Base-by-base conservation (phyloP, 23 tunicate species). In the Phallusia fumigata region DNA sequence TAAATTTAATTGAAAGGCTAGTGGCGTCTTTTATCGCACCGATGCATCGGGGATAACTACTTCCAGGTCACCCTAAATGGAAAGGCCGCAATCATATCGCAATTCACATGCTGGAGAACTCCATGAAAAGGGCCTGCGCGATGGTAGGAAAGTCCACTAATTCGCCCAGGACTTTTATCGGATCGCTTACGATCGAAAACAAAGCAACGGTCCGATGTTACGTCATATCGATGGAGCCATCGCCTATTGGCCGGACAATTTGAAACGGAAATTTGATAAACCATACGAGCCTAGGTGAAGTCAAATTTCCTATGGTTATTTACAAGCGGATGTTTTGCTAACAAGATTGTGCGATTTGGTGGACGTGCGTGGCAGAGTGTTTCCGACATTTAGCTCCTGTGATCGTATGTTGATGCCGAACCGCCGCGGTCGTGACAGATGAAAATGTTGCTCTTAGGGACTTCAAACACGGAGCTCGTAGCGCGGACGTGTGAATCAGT, bases 401-500 rank as follows among this genome's bases (percentile, higher is more conserved):
- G n/a, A n/a, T n/a, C n/a, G n/a, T 58, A 22, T 22, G 69, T 58
- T 58, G 28, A 24, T 58, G 69, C 16, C 69, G 69, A 58, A 22
- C 28, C 2, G 13, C 28, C 28, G 5, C 16, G 69, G 26, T 58
- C 28, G 26, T 58, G 69, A 58, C 69, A 24, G 15, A 21, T 24
- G 16, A 22, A 58, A 6, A 21, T 58, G 26, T 58, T 24, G 28
- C 69, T 21, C 26, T 22, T 58, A 8, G 28, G 28, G 69, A 58
- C 69, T 22, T 24, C 47, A 40, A 40, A 3, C 47, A 40, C 47
- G 5, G 47, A 40, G 2, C 69, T 16, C 69, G 26, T 58, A 22
- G 28, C 69, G 69, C 28, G 26, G 28, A 58, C 69, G 69, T 58
- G 69, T 58, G 69, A 58, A 58, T 58, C 69, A 58, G 69, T 58